phyloP scores from a whole-genome alignment of 2,113 vertebrate species.

The Paramisgurnus dabryanus region DNA sequence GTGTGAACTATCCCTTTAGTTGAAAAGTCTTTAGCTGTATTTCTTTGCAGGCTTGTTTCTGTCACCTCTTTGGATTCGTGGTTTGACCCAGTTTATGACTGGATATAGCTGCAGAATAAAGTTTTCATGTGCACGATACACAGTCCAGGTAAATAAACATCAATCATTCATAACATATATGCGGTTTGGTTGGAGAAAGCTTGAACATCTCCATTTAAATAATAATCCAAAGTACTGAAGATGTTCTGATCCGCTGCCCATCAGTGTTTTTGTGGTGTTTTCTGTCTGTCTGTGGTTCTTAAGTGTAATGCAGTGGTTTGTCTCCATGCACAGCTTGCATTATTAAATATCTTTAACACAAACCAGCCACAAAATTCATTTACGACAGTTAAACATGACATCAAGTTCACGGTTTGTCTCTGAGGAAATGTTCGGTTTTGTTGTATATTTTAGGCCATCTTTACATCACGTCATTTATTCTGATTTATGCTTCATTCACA shows the following conservation, averaged over 20 bases:
- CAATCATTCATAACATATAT: slow-evolving; percentile 22
- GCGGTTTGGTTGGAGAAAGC: neutral
- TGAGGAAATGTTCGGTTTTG: neutral
- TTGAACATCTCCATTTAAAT: neutral
- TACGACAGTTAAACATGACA: slow-evolving; percentile 11
- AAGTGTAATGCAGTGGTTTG: slow-evolving; percentile 10
- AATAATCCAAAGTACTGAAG: neutral
- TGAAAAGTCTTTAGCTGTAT: no score
- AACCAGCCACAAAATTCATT: slow-evolving; percentile 38
- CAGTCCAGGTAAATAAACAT: slow-evolving; percentile 36
- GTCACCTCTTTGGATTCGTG: neutral
- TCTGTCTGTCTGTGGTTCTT: neutral
- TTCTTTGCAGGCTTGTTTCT: neutral
- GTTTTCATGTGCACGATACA: slow-evolving; percentile 1
- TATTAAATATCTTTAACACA: slow-evolving; percentile 42
- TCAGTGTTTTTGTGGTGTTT: slow-evolving; percentile 17
- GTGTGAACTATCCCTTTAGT: no score
- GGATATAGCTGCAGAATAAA: slow-evolving; percentile 9
- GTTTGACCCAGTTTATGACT: slow-evolving; percentile 36
- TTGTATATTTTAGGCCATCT: no score
- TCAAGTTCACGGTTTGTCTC: neutral
- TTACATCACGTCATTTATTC: no score
- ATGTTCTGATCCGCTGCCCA: neutral
- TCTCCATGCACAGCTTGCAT: slow-evolving; percentile 19
- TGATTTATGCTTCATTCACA: no score